Base-by-base conservation (phyloP, 2,888 invertebrate species). In the Odiellus spinosus region DNA sequence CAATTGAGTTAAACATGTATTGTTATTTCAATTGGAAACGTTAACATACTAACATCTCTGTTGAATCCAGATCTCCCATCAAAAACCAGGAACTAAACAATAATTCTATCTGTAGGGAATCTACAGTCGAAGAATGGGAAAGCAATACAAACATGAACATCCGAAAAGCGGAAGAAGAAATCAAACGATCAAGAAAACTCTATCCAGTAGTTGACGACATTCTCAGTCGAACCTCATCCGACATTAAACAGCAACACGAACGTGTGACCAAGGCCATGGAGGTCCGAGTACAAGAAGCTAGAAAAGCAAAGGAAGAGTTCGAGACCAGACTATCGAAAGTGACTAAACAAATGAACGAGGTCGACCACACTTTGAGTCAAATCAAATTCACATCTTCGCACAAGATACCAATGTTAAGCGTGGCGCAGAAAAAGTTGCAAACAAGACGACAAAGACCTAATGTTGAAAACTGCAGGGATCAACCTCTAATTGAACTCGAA, bases 111-210 rank as follows among this genome's bases (percentile, higher is more conserved):
- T 26, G 4, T 26, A 26, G 26, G 26, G 26, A 26, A 26, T 26
- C 26, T 6, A 51, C 48, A 1, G 10, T 48, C 15, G 51, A 46
- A 3, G 51, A 51, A 19, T 51, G 51, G 51, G 51, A 51, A 14
- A 39, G 51, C 5, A 40, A 21, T 5, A 51, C 51, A 10, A 44
- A 45, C 10, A 48, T 48, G 21, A 51, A 51, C 15, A 48, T 51
- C 11, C 42, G 48, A 26, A 51, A 44, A 26, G 48, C 48, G 3
- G 51, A 51, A 12, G 34, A 48, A 15, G 48, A 46, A 18, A 32
- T 46, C 15, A 51, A 46, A 36, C 41, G 40, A 14, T 48, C 51
- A 1, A 32, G 38, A 14, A 44, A 35, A 11, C 40, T 51, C n/a
- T 19, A 21, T 2, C 51, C 51, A 12, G 36, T 45, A 44, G 35